A percentile compares a stretch with the other conserved stretches of the same genome.
Conservation (phyloP, 2,113 vertebrate genomes). For the Phodopus roborovskii region DNA sequence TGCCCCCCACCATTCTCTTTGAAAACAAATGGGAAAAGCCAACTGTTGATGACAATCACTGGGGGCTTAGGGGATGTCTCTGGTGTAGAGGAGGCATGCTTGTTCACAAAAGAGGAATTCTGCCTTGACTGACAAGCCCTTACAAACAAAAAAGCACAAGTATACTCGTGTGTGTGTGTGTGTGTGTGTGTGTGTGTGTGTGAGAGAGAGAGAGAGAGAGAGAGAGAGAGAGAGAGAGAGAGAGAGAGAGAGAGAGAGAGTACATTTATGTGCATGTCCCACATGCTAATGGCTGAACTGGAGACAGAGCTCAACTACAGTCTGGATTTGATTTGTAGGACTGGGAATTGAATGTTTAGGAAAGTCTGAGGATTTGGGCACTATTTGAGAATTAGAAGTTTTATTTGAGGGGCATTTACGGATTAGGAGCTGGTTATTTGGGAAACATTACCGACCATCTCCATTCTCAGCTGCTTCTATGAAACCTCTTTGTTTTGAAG, state of each 20-base stretch:
- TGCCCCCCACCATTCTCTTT: background rate
- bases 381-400: slow-evolving; percentile 72
- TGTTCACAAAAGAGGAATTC: slow-evolving; percentile 49
- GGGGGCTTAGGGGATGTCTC: slow-evolving; percentile 10
- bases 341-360: background rate
- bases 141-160: slow-evolving; percentile 54
- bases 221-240: too few species aligned
- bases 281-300: background rate
- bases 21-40: slow-evolving; percentile 71
- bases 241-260: too few species aligned
- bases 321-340: slow-evolving; percentile 72
- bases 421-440: slow-evolving; percentile 64
- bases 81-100: background rate
- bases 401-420: slow-evolving; percentile 61
- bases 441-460: slow-evolving; percentile 52
- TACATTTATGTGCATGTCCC: background rate
- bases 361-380: slow-evolving; percentile 69
- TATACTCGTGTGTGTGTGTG: rapidly evolving
- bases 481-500: slow-evolving; percentile 35
- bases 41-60: slow-evolving; percentile 41
- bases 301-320: background rate
- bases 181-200: background rate
- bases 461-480: slow-evolving; percentile 6
- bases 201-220: too few species aligned
- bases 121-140: slow-evolving; percentile 55